Percentiles rank a stretch among this genome's conserved stretches.
Conservation (phyloP, 1,140 invertebrate species). For the Helicoverpa armigera region DNA sequence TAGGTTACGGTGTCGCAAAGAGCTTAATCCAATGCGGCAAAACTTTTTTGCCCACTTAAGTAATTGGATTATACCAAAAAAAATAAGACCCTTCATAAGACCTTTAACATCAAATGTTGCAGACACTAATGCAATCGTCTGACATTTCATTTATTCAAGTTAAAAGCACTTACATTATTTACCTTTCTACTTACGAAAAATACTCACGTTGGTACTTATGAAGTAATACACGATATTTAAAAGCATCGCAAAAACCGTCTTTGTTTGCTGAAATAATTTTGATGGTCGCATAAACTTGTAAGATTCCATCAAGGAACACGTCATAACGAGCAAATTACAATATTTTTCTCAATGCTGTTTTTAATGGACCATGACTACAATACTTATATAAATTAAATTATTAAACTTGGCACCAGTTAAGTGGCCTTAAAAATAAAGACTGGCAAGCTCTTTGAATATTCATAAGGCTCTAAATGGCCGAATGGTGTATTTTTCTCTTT, state of each 20-base stretch:
- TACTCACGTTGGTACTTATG: background rate
- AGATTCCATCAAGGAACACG: conserved; percentile 28
- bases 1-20: conserved; percentile 51
- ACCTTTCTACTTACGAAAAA: background rate
- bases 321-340: conserved; percentile 1
- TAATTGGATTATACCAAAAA: conserved; percentile 42
- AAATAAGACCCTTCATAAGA: conserved; percentile 24
- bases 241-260: conserved; percentile 5
- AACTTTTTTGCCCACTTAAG: conserved; percentile 35
- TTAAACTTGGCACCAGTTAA: conserved; percentile 47
- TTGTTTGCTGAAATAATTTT: conserved; percentile 2
- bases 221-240: background rate
- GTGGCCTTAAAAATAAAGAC: conserved; percentile 44
- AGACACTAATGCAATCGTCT: background rate
- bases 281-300: conserved; percentile 11
- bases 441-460: conserved; percentile 47
- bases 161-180: conserved; percentile 10
- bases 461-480: conserved; percentile 46
- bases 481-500: conserved; percentile 48
- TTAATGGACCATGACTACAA: conserved; percentile 42
- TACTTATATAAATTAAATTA: conserved; percentile 43
- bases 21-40: conserved; percentile 47
- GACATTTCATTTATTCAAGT: conserved; percentile 7
- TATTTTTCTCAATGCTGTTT: conserved; percentile 41
- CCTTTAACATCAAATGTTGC: background rate